These are phyloP conservation scores for Acropternis orthonyx DNA, from an alignment of 2,797 vertebrate genomes.

Conservation along the genomic window DNA sequence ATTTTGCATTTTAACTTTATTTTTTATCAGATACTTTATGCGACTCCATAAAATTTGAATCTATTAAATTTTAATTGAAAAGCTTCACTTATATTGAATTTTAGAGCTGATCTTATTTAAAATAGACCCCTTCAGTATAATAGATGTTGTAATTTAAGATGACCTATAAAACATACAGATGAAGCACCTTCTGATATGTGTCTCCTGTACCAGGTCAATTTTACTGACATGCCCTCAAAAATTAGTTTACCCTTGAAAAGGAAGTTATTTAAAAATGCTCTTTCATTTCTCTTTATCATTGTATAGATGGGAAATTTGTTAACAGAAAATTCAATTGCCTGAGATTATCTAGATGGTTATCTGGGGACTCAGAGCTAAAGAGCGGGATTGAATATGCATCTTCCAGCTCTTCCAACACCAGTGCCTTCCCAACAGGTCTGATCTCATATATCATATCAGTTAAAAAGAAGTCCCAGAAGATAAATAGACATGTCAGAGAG, in stretches of 20 bases:
- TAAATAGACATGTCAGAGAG: slow-evolving; percentile 46
- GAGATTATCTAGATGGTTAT: background rate
- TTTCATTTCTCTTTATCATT: background rate
- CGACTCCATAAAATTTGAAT: background rate
- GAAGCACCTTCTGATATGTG: background rate
- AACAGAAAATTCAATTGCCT: background rate
- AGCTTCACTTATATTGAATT: background rate
- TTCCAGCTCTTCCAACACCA: background rate
- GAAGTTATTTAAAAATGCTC: background rate
- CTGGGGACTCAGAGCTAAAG: slow-evolving; percentile 2
- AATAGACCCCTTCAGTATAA: background rate
- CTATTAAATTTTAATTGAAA: background rate
- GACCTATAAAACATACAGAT: background rate
- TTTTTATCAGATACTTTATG: background rate
- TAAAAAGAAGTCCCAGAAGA: slow-evolving; percentile 20
- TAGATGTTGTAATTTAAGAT: background rate
- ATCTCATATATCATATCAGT: background rate
- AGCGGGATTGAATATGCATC: background rate
- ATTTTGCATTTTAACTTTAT: background rate
- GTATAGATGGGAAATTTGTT: background rate
- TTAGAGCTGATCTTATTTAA: background rate
- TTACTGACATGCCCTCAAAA: background rate
- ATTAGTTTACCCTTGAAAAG: background rate
- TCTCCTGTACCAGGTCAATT: background rate
- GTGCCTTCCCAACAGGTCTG: background rate